phyloP scores from a whole-genome alignment of 2,113 vertebrate species.

The Poeciliopsis occidentalis region DNA sequence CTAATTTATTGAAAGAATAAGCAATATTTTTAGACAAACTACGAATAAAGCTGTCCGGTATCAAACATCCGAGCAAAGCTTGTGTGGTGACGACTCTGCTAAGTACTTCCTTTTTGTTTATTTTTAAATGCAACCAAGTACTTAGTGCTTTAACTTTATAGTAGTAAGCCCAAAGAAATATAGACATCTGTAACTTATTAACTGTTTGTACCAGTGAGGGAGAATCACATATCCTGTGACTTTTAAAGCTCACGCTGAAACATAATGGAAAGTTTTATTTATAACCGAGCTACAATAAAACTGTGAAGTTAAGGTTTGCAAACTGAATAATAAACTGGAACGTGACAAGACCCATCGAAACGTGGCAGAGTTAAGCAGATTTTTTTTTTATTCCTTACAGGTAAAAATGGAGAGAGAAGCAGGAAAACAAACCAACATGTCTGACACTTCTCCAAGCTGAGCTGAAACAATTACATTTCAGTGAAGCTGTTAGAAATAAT shows the following conservation, averaged over 20 bases:
- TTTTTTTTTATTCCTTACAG: conserved; percentile 5
- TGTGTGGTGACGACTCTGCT: not conserved
- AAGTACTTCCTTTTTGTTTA: conserved; percentile 12
- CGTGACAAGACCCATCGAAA: not conserved
- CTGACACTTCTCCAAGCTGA: not conserved
- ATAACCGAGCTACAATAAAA: conserved; percentile 46
- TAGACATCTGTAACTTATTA: conserved; percentile 52
- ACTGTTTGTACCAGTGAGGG: conserved; percentile 31
- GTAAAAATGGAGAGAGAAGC: not conserved
- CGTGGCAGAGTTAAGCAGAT: not conserved
- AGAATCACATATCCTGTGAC: conserved; percentile 40
- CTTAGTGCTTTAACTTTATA: conserved; percentile 14
- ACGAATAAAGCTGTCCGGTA: not conserved
- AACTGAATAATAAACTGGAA: conserved; percentile 2
- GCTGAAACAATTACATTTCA: not conserved
- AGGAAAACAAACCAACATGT: not conserved
- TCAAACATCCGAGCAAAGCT: not conserved
- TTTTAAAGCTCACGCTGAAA: conserved; percentile 45
- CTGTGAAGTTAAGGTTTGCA: conserved; percentile 12
- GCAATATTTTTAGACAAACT: not conserved
- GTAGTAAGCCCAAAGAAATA: conserved; percentile 29
- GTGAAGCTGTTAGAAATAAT: conserved; percentile 14
- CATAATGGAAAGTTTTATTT: conserved; percentile 31
- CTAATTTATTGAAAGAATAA: not conserved
- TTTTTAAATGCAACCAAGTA: conserved; percentile 25